These are phyloP conservation scores for Thermophis baileyi DNA, from an alignment of 2,113 vertebrate genomes.

Conservation along the genomic window DNA sequence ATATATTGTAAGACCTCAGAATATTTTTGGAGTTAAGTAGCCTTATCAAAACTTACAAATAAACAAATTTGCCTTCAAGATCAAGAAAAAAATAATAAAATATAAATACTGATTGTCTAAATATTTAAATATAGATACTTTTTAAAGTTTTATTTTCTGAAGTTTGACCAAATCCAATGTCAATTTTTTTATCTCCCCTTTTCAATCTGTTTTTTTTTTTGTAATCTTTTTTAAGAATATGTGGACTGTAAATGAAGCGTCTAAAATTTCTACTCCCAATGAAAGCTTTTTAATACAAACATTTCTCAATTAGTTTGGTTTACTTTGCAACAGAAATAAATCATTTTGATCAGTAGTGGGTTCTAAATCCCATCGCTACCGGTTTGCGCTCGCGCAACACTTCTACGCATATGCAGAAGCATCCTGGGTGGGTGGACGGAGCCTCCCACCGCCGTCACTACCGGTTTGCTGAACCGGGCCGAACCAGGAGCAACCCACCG, in stretches of 20 bases:
- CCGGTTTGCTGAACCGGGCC: too few species aligned
- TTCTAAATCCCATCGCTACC: too few species aligned
- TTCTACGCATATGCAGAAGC: too few species aligned
- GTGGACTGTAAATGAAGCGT: background rate
- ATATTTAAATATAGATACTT: background rate
- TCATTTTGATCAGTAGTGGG: background rate
- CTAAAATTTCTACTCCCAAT: background rate
- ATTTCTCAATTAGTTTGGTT: background rate
- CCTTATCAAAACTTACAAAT: background rate
- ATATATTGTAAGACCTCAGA: background rate
- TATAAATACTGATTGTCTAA: background rate
- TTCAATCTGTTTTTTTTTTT: background rate
- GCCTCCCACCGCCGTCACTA: too few species aligned
- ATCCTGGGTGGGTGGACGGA: too few species aligned
- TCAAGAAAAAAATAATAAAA: background rate
- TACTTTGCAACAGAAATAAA: background rate
- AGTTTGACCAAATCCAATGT: background rate
- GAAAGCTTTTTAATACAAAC: background rate
- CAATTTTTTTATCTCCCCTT: background rate
- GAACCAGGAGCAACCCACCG: too few species aligned
- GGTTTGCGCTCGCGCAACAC: too few species aligned
- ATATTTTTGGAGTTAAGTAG: background rate
- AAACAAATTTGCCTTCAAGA: background rate
- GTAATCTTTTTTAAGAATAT: background rate
- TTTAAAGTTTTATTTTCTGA: background rate